Evolutionary conservation across 2,113 vertebrate genomes (phyloP), one percentile per base, ranked within the genome.

Genomic region (Misgurnus mizolepis): DNA sequence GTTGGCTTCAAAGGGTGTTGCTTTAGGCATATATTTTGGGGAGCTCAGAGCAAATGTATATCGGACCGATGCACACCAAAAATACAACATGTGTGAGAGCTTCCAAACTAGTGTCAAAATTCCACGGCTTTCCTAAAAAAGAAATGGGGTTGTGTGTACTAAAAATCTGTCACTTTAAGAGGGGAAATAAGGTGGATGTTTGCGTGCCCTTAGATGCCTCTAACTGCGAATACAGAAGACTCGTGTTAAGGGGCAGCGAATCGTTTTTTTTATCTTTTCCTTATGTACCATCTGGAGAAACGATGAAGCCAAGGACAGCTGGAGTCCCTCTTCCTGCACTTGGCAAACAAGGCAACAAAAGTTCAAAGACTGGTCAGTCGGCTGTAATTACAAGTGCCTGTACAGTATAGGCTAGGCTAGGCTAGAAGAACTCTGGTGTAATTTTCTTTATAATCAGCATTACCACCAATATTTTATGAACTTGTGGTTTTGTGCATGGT

Each of bases 281-380:
- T 68, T 56, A 39, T 0, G 12, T 80, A 81, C 79, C 83, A 86
- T 86, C 80, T 83, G 86, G 75, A 83, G 80, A 85, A 85, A 55
- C 73, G 49, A 80, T 84, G 62, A 83, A 74, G 80, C 73, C 47
- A n/a, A 73, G 60, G 84, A 84, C 80, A 84, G 78, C 82, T 80
- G 76, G 62, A 71, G 71, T 61, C 55, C 49, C 80, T 80, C 69
- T 76, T 70, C 67, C 43, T 53, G 41, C 53, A 22, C 60, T 53
- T 2, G 18, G 73, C 72, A 40, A 74, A 78, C 67, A 67, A 64
- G 67, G 45, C 80, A 72, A 72, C 67, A 50, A 58, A 76, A 77
- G 84, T 85, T 85, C 84, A 85, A 85, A 82, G 84, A 62, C 67
- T 82, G 80, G 77, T 74, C 72, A 80, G 34, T 80, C 77, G n/a